These are phyloP conservation scores for Mus musculus DNA, from an alignment of 2,113 vertebrate genomes.

Conservation along the genomic window GRCm39 chr4:101399501-101400000, in stretches of 20 bases:
- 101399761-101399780: background rate
- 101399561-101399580: background rate
- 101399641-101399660: background rate
- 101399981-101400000: background rate
- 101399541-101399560: background rate
- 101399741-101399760: background rate
- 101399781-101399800: background rate
- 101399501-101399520: background rate
- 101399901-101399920: background rate
- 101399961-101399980: background rate
- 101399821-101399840: background rate
- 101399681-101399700: background rate
- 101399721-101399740: background rate
- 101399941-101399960: background rate
- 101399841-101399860: background rate
- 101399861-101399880: background rate
- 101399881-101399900: background rate
- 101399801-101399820: background rate
- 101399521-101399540: background rate
- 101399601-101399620: background rate
- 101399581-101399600: background rate
- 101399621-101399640: background rate
- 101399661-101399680: background rate
- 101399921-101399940: background rate
- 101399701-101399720: slow-evolving; percentile 23